Conservation (phyloP, 1,140 invertebrate species). For the Wiebesia pumilae region DNA sequence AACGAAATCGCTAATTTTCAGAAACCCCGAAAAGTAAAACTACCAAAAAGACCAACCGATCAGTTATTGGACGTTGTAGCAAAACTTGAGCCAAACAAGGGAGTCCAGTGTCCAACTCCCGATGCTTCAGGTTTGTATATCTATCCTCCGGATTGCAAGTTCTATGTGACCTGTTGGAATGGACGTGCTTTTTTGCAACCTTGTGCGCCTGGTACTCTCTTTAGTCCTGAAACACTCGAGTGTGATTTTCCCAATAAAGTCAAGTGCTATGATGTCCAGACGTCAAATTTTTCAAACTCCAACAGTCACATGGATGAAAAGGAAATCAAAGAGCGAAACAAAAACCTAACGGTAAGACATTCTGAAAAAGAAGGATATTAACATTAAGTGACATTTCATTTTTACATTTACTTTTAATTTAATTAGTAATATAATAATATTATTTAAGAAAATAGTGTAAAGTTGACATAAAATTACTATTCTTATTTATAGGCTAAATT, state of each 20-base stretch:
- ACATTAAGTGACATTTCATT: not conserved
- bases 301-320: constrained; percentile 1
- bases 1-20: constrained; percentile 32
- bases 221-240: constrained; percentile 78
- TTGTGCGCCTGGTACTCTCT: constrained; percentile 81
- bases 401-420: not conserved
- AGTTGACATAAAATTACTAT: no score
- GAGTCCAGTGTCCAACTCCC: constrained; percentile 73
- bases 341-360: constrained; percentile 23
- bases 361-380: not conserved
- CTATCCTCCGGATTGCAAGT: constrained; percentile 79
- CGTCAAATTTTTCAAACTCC: constrained; percentile 46
- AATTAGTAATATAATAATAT: no score
- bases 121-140: constrained; percentile 77
- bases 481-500: no score
- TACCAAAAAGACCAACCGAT: constrained; percentile 30
- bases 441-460: no score
- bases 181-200: constrained; percentile 77
- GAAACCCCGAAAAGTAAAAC: constrained; percentile 66
- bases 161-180: constrained; percentile 82
- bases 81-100: constrained; percentile 57
- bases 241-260: constrained; percentile 82
- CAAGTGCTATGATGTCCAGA: constrained; percentile 73
- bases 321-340: not conserved
- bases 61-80: constrained; percentile 57